These are phyloP conservation scores for Lepidocolaptes lacrymiger DNA, from an alignment of 2,797 vertebrate species.

Conservation along the genomic window DNA sequence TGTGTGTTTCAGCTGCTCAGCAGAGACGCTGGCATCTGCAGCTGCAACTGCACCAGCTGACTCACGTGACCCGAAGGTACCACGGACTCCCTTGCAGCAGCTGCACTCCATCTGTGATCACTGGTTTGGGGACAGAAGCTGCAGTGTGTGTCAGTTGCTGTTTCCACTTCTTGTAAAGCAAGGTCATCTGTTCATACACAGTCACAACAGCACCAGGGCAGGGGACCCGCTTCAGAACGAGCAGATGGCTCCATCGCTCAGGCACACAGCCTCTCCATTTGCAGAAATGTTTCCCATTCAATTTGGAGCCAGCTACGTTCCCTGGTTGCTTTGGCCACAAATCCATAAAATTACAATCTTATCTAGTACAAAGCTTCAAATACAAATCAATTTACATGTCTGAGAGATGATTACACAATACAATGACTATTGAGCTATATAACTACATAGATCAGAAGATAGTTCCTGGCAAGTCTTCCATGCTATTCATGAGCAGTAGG, in stretches of 20 bases:
- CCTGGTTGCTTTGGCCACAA: background rate
- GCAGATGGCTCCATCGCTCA: constrained; percentile 1
- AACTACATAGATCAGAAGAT: constrained; percentile 13
- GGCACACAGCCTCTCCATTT: background rate
- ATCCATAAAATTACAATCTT: background rate
- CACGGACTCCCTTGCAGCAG: constrained; percentile 24
- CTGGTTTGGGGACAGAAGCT: constrained; percentile 30
- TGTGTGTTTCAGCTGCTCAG: constrained; percentile 10
- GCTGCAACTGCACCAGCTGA: constrained; percentile 36
- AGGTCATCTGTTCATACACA: background rate
- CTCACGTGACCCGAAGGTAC: constrained; percentile 26
- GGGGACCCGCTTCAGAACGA: background rate
- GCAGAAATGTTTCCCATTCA: background rate
- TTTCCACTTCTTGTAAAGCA: background rate
- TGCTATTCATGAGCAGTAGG: background rate
- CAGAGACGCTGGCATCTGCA: constrained; percentile 30
- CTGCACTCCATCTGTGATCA: constrained; percentile 39
- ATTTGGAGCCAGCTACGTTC: background rate
- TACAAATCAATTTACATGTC: background rate
- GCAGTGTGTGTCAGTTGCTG: background rate
- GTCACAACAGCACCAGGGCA: background rate
- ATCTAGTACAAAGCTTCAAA: constrained; percentile 11
- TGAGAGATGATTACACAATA: background rate
- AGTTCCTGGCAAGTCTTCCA: background rate
- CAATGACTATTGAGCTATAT: background rate